Evolutionary conservation across 2,797 vertebrate genomes (phyloP).

Genomic region (Gorsachius magnificus): DNA sequence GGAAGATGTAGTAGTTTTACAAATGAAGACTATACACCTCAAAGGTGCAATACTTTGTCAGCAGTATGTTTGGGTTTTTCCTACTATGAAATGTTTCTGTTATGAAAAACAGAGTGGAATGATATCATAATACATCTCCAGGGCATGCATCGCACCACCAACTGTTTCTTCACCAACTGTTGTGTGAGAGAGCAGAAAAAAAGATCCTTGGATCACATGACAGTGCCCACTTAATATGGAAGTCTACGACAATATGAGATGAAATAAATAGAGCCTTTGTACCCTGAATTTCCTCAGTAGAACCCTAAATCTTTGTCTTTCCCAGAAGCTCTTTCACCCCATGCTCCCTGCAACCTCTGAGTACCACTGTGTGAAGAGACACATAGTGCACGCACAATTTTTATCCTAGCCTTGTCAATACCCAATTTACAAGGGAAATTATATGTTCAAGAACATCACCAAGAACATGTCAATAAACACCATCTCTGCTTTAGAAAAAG

Average conservation of each 20-base stretch:
- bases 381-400: fast-evolving
- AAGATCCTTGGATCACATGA: neutral
- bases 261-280: neutral
- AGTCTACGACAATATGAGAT: neutral
- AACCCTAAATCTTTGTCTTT: neutral
- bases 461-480: neutral
- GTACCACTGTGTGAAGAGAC: neutral
- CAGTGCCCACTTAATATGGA: neutral
- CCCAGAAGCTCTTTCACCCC: neutral
- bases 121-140: neutral
- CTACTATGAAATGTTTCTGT: neutral
- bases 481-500: neutral
- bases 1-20: neutral
- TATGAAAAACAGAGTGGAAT: neutral
- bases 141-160: neutral
- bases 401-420: neutral
- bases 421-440: neutral
- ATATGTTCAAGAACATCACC: neutral
- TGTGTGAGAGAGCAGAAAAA: neutral
- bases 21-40: neutral
- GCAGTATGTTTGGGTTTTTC: neutral
- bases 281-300: neutral
- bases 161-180: neutral
- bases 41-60: neutral
- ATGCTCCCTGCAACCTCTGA: neutral